Base-by-base conservation (phyloP, 2,113 vertebrate species). In the Tenrec ecaudatus region DNA sequence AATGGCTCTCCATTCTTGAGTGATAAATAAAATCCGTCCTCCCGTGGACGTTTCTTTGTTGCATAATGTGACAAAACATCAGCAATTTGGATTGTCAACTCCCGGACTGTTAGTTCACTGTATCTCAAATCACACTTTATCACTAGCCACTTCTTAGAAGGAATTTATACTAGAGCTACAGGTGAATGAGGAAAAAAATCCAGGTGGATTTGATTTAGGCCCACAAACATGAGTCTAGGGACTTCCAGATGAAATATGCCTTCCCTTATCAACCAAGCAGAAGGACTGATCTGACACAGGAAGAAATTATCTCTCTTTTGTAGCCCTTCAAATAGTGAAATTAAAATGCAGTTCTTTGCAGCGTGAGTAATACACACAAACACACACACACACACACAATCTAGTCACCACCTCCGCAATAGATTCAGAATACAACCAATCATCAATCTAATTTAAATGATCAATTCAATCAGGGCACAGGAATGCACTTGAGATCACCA, bases 381-480 rank as follows among this genome's bases (percentile, higher is more conserved):
- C 64, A 66, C 8, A 60, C 23, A 66, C 9, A 25, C 64, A 66
- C 23, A 66, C 9, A 25, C 64, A 66, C 8, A 60, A 79, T 84
- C n/a, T 88, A 82, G 58, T 92, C 84, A 84, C 53, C 4, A 0
- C 3, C 57, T 92, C 69, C 43, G 91, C n/a, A 90, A 58, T 79
- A 66, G 64, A 80, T 40, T 76, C 20, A 47, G n/a, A 76, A n/a
- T 47, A 86, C 73, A 94, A 62, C 17, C 53, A 89, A 78, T 88
- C 85, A 95, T 87, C 40, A 89, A 87, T 88, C 92, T 77, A 85
- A 96, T 94, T 96, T 83, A 82, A 95, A 95, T 93, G 53, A 82
- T 87, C 85, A 86, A 92, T 90, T 94, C 90, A 89, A 66, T 75
- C 82, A 17, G 29, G 62, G 31, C 1, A 68, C 64, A 12, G 57